Conservation (phyloP, 1,140 invertebrate genomes). For the Hypsibius dujardini region DNA sequence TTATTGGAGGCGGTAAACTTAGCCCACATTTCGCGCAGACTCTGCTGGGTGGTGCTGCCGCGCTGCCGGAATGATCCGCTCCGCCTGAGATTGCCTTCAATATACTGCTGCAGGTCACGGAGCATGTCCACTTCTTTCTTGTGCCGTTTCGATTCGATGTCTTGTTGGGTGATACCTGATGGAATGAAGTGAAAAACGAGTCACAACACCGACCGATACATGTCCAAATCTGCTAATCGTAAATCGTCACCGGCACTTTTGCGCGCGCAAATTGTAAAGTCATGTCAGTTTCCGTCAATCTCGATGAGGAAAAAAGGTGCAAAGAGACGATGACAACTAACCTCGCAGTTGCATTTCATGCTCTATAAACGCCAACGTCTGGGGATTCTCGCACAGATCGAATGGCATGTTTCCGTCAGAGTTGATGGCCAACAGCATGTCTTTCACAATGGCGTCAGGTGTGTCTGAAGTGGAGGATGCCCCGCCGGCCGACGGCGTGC, state of each 20-base stretch:
- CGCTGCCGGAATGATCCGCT: slow-evolving; percentile 2
- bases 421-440: slow-evolving; percentile 92
- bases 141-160: slow-evolving; percentile 84
- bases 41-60: not conserved
- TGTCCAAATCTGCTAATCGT: too few relatives aligned
- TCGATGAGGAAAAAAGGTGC: too few relatives aligned
- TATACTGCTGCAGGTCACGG: slow-evolving; percentile 52
- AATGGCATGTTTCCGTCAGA: slow-evolving; percentile 99
- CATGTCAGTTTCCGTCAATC: too few relatives aligned
- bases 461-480: not conserved
- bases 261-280: too few relatives aligned
- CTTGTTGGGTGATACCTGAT: slow-evolving; percentile 44
- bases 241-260: too few relatives aligned
- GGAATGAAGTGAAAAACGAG: too few relatives aligned
- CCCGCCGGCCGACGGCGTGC: not conserved
- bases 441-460: slow-evolving; percentile 30
- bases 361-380: slow-evolving; percentile 89
- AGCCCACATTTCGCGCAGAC: not conserved
- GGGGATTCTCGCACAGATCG: slow-evolving; percentile 95
- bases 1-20: slow-evolving; percentile 19
- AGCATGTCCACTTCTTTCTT: slow-evolving; percentile 81
- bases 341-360: slow-evolving; percentile 90
- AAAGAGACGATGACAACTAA: too few relatives aligned
- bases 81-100: slow-evolving; percentile 29
- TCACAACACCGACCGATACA: too few relatives aligned